Evolutionary conservation across 2,113 vertebrate species (phyloP), one percentile per base, ranked within the genome.

Genomic region (Ancistrus triradiatus): DNA sequence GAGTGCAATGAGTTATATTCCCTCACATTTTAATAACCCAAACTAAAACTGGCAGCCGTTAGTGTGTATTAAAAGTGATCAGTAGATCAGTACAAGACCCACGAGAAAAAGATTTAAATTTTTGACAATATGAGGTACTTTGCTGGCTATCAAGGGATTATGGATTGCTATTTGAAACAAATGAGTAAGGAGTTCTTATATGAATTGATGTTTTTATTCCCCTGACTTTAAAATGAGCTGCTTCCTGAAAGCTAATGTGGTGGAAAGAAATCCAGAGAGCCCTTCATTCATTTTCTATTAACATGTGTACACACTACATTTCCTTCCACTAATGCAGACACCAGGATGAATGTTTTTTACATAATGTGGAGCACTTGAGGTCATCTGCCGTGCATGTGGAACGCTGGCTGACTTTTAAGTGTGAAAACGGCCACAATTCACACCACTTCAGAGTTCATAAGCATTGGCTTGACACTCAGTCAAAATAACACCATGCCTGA

Each of bases 161-260:
- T 38, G 57, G 69, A 73, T 59, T 55, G 72, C 74, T 33, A 33
- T n/a, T n/a, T n/a, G n/a, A n/a, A n/a, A n/a, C n/a, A n/a, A n/a
- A n/a, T 80, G 77, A 74, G 50, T 25, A 72, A 78, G 63, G 70
- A 77, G 80, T 76, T 81, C 74, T 74, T 74, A 74, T 83, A 75
- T 72, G 79, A 84, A 79, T 82, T 69, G 27, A 63, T 55, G 72
- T 71, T 72, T 74, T 80, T 74, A 74, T 53, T 59, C 37, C 27
- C 3, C 67, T 74, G 84, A 81, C 75, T 78, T 59, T 66, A 80
- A 81, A 85, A 84, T 59, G 66, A 78, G 78, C 73, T 35, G 75
- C 78, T 83, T 84, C 77, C 80, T 81, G 77, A 72, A 51, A 80
- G 42, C 69, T 74, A 80, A 82, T 78, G 82, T 73, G 63, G 81